Base-by-base conservation (phyloP, 2,888 invertebrate genomes). In the Antheraea yamamai region DNA sequence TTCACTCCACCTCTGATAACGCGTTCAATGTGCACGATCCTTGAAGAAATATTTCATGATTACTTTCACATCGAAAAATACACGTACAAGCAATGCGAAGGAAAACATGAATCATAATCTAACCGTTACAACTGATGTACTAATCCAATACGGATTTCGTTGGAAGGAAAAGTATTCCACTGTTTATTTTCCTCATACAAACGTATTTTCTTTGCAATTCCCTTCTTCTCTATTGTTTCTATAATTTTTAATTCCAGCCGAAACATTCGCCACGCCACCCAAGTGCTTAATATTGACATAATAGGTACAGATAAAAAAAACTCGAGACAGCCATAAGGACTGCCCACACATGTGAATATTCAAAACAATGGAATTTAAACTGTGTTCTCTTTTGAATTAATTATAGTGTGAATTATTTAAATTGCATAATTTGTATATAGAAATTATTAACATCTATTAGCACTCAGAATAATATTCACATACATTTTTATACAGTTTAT, bases 1-100 rank as follows among this genome's bases (percentile, higher is more conserved):
- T 85, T 88, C 87, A 85, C 84, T 83, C 81, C 79, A 76, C 79
- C 79, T 75, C 55, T 70, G 78, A 80, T 78, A 82, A 79, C 81
- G 77, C 80, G 82, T 80, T 79, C 79, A 81, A 64, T 64, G 55
- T 71, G 71, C 70, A 74, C 76, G 76, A 79, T 79, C 39, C 39
- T 70, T 70, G 18, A 70, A 70, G 68, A 70, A 39, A 70, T 70
- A 70, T 70, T 35, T 70, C 68, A 70, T 16, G 68, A 70, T 70
- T 70, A 70, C 39, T 64, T 64, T 26, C 64, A 64, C 64, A 64
- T 64, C 64, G 26, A 14, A 26, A 26, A 64, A 64, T 26, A 26
- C 64, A 64, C 64, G 61, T 61, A 61, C 30, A 30, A 39, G 14
- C 39, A 71, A 51, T 39, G 71, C 23, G n/a, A 71, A 70, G 16